Conservation (phyloP, 2,113 vertebrate genomes). For the Cynoglossus semilaevis region DNA sequence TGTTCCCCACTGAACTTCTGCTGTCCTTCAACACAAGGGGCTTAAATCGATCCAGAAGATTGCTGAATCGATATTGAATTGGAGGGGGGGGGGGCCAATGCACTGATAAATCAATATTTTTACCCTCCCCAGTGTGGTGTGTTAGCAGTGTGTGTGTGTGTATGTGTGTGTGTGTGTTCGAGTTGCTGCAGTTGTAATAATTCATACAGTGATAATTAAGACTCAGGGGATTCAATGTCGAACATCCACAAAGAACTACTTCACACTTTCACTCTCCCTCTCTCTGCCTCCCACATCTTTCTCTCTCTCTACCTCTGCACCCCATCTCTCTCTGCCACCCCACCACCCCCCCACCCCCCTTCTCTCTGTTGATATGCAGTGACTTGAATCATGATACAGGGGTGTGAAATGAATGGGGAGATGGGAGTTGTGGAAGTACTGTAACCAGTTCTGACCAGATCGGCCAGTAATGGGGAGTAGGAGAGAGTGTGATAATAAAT, state of each 20-base stretch:
- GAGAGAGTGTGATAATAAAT: too few species aligned
- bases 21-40: too few species aligned
- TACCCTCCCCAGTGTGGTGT: constrained; percentile 28
- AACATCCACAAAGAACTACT: constrained; percentile 38
- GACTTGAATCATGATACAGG: constrained; percentile 18
- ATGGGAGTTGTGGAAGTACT: too few species aligned
- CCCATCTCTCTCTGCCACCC: neutral
- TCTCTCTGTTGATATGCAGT: constrained; percentile 23
- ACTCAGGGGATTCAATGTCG: constrained; percentile 64
- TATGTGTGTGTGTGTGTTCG: constrained; percentile 32
- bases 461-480: too few species aligned
- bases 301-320: constrained; percentile 9
- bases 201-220: constrained; percentile 75
- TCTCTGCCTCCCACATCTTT: neutral
- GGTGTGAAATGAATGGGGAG: constrained; percentile 17
- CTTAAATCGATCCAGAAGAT: too few species aligned
- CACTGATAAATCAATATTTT: too few species aligned
- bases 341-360: neutral
- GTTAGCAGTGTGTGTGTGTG: constrained; percentile 17
- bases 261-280: constrained; percentile 39
- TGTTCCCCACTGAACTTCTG: too few species aligned
- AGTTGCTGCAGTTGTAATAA: constrained; percentile 66
- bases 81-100: too few species aligned
- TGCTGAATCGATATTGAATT: too few species aligned
- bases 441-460: too few species aligned